phyloP scores from a whole-genome alignment of 2,797 vertebrate genomes.

The Melanotaenia nigrans region DNA sequence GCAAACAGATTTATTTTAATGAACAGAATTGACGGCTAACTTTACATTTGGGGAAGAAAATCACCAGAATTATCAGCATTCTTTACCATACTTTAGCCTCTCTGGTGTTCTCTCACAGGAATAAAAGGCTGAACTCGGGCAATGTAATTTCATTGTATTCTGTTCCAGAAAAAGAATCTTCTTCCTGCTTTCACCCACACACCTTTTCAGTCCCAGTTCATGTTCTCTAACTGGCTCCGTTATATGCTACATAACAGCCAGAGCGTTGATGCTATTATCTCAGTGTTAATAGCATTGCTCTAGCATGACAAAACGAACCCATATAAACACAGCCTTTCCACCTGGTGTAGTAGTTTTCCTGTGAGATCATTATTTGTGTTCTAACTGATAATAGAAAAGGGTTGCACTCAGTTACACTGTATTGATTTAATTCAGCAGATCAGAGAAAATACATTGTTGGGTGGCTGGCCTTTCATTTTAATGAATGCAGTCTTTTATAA shows the following conservation, averaged over 20 bases:
- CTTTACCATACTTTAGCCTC: slow-evolving; percentile 30
- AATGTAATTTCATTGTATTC: slow-evolving; percentile 20
- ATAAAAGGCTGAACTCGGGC: slow-evolving; percentile 22
- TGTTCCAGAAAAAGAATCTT: slow-evolving; percentile 19
- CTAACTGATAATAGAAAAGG: slow-evolving; percentile 16
- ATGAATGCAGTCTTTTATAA: slow-evolving; percentile 18
- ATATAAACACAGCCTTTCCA: background rate
- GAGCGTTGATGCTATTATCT: background rate
- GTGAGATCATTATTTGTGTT: slow-evolving; percentile 18
- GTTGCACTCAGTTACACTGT: background rate
- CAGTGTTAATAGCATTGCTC: background rate
- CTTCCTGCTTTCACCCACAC: slow-evolving; percentile 7
- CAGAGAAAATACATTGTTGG: slow-evolving; percentile 1
- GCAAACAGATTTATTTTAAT: slow-evolving; percentile 25
- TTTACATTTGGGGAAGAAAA: slow-evolving; percentile 22
- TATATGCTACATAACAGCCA: no score
- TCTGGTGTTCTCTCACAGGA: slow-evolving; percentile 24
- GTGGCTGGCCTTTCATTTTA: slow-evolving; percentile 20
- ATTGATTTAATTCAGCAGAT: slow-evolving; percentile 36
- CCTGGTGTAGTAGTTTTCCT: slow-evolving; percentile 7
- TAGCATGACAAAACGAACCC: background rate
- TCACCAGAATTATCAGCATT: background rate
- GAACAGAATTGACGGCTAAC: slow-evolving; percentile 33
- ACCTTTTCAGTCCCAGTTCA: slow-evolving; percentile 3
- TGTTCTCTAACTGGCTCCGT: background rate